Evolutionary conservation across 2,113 vertebrate species (phyloP).

Genomic region (Misgurnus mizolepis): DNA sequence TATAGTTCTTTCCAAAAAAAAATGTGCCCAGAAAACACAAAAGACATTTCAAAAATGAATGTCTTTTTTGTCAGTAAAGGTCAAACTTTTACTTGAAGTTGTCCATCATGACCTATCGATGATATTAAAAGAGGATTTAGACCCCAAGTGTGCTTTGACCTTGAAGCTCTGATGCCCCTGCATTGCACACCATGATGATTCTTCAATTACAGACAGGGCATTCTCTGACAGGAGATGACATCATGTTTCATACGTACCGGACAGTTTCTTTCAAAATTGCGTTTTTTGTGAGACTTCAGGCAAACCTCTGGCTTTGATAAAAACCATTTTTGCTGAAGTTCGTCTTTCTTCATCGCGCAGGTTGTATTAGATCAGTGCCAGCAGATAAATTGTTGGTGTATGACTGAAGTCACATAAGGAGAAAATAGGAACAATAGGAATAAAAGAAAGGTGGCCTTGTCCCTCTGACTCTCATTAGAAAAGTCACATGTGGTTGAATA

Average conservation of each 20-base stretch:
- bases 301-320: constrained; percentile 49
- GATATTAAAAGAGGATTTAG: background rate
- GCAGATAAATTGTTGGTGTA: constrained; percentile 29
- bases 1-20: too few relatives aligned
- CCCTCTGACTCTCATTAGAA: constrained; percentile 21
- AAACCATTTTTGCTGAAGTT: constrained; percentile 37
- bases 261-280: constrained; percentile 48
- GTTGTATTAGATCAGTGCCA: constrained; percentile 53
- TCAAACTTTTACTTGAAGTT: constrained; percentile 1
- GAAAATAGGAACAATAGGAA: constrained; percentile 18
- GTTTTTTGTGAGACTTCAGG: constrained; percentile 34
- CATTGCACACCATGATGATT: constrained; percentile 37
- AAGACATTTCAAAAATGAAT: background rate
- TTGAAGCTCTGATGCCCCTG: constrained; percentile 21
- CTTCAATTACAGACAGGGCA: constrained; percentile 36
- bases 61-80: background rate
- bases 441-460: constrained; percentile 19
- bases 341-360: constrained; percentile 27
- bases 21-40: too few relatives aligned
- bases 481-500: constrained; percentile 34
- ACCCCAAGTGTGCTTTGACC: constrained; percentile 18
- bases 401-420: constrained; percentile 20
- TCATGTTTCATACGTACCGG: constrained; percentile 51
- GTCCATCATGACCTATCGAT: background rate
- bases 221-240: constrained; percentile 38